A percentile compares a stretch with the other conserved stretches of the same genome.
phyloP scores from a whole-genome alignment of 2,888 invertebrate species.

The Hirtodrosophila histrioides region DNA sequence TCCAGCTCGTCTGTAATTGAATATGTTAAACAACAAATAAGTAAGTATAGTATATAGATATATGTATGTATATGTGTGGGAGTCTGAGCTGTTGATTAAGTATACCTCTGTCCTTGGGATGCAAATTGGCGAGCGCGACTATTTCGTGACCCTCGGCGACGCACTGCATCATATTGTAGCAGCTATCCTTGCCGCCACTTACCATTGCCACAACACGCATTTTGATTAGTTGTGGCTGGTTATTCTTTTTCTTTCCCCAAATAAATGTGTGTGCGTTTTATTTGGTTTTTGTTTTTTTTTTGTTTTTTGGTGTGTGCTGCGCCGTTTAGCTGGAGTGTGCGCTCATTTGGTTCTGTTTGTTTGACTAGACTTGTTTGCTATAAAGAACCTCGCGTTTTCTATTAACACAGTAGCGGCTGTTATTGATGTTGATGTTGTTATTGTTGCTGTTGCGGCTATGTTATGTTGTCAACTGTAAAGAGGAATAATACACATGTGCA shows the following conservation, averaged over 20 bases:
- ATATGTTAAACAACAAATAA: conserved; percentile 16
- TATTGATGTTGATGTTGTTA: conserved; percentile 13
- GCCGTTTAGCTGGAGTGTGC: conserved; percentile 41
- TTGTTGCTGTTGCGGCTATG: conserved; percentile 36
- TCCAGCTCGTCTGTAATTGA: conserved; percentile 91
- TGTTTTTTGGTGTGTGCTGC: conserved; percentile 55
- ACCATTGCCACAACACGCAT: conserved; percentile 95
- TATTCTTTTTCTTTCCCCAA: conserved; percentile 3
- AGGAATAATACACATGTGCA: no score
- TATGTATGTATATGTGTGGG: background rate
- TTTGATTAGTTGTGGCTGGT: conserved; percentile 61
- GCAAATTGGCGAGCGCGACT: conserved; percentile 97
- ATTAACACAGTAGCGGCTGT: conserved; percentile 4
- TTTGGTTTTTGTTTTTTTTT: conserved; percentile 31
- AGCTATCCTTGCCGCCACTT: conserved; percentile 99
- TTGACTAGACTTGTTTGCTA: conserved; percentile 25
- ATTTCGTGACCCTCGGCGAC: conserved; percentile 96
- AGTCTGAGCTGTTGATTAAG: conserved; percentile 33
- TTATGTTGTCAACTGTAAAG: conserved; percentile 31
- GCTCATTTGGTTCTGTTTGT: conserved; percentile 12
- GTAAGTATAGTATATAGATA: background rate
- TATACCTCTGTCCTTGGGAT: conserved; percentile 92
- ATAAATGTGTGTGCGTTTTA: conserved; percentile 14
- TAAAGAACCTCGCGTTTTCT: conserved; percentile 1
- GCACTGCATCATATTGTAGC: conserved; percentile 99